These are phyloP conservation scores for Sarcophaga carnaria DNA, from an alignment of 2,888 invertebrate species.

Conservation along the genomic window DNA sequence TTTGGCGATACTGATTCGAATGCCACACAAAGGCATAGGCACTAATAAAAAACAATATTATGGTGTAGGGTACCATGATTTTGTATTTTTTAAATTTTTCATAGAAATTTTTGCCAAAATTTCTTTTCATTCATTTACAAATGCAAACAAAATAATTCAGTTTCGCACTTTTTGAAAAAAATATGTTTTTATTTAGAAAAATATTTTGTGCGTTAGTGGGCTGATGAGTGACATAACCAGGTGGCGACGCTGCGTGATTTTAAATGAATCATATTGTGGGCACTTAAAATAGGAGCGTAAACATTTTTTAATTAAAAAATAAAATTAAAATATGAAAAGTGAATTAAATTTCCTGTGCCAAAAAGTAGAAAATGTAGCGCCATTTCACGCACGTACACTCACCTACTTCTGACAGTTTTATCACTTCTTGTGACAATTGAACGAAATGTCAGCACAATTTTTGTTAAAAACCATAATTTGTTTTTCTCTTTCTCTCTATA, in stretches of 20 bases:
- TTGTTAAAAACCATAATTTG: not conserved
- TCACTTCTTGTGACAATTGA: not conserved
- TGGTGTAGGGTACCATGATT: no score
- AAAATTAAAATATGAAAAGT: not conserved
- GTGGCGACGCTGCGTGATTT: slow-evolving; percentile 30
- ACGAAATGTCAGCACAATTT: not conserved
- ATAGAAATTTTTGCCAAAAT: no score
- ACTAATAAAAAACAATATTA: no score
- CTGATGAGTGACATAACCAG: slow-evolving; percentile 56
- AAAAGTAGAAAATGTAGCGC: not conserved
- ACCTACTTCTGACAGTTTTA: not conserved
- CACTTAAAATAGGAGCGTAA: slow-evolving; percentile 31
- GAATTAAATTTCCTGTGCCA: not conserved
- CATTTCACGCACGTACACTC: not conserved
- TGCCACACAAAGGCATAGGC: no score
- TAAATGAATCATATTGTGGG: slow-evolving; percentile 4
- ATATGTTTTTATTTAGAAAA: slow-evolving; percentile 5
- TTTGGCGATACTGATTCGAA: no score
- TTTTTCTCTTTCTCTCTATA: not conserved
- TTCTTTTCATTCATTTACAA: no score
- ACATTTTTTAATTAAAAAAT: not conserved
- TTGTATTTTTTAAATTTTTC: no score
- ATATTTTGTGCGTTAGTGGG: slow-evolving; percentile 46
- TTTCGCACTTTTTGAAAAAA: not conserved
- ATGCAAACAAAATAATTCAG: not conserved